Evolutionary conservation across 2,888 invertebrate species (phyloP), one percentile per base, ranked within the genome.

Genomic region (Phyllotreta cruciferae): DNA sequence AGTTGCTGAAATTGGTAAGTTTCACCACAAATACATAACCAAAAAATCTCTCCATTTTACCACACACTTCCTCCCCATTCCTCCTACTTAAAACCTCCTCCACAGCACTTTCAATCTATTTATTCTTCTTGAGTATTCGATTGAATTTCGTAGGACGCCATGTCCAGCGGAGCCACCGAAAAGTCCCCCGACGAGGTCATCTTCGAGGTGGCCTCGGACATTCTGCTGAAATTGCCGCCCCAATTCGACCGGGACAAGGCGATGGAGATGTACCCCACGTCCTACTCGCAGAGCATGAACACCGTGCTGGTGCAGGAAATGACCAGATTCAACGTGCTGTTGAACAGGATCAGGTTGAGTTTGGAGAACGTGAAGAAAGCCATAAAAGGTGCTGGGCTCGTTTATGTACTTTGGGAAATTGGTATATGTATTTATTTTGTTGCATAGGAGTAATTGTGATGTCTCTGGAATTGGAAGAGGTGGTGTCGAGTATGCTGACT

Each of bases 271-370:
- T 90, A 90, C 84, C 89, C 96, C 60, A 90, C 93, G 62, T 78
- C 85, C 70, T 86, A 96, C 82, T 81, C 88, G 79, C 93, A 96
- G 84, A 95, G 95, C 73, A 94, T 96, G 94, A 96, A 96, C 75
- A 96, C 96, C 0, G 96, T 96, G 0, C 84, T 96, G 56, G 91
- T 94, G 3, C 93, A 94, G 79, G 94, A 94, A 80, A 91, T 93
- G 83, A 90, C 88, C 6, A 81, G 93, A 54, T 93, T 91, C 74
- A 93, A 93, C 66, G 85, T 86, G 54, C 83, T 96, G 6, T 84
- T 93, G n/a, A 78, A 75, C 5, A 86, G 90, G n/a, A 90, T 96
- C 49, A 83, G 91, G 60, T 81, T 80, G 24, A 94, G 93, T 78
- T 83, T 96, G 8, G 82, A 86, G 57, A 92, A 92, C 53, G 87